Percentiles rank a stretch among this genome's conserved stretches.
Conservation (phyloP, 2,888 invertebrate genomes). For the Toxonevra muliebris region DNA sequence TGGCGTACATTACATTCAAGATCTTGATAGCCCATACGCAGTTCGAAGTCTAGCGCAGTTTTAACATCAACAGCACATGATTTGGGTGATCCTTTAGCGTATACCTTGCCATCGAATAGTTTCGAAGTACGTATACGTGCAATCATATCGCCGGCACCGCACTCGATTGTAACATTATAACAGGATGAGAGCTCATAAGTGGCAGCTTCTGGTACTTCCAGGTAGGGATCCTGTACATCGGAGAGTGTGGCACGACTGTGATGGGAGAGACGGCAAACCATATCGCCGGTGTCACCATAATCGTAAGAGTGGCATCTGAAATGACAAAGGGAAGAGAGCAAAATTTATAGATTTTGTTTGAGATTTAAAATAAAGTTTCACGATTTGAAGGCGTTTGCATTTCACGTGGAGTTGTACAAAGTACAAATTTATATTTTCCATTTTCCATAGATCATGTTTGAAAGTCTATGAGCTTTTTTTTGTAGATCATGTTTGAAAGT, state of each 20-base stretch:
- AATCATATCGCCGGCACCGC: constrained; percentile 90
- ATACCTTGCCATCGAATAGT: constrained; percentile 91
- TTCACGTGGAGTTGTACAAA: no score
- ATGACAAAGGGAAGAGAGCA: not conserved
- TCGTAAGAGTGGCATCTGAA: constrained; percentile 88
- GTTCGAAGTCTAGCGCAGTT: constrained; percentile 86
- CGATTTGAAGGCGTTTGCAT: no score
- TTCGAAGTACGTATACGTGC: constrained; percentile 90
- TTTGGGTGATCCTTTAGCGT: constrained; percentile 92
- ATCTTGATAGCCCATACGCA: constrained; percentile 91
- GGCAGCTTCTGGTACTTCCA: constrained; percentile 88
- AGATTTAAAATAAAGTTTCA: no score
- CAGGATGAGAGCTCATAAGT: constrained; percentile 92
- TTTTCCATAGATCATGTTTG: no score
- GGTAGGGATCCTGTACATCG: constrained; percentile 88
- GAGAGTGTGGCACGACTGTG: constrained; percentile 87
- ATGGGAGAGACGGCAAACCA: constrained; percentile 91
- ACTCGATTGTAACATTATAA: constrained; percentile 93
- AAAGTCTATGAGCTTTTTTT: no score
- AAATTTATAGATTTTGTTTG: no score
- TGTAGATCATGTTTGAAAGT: no score
- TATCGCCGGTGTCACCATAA: constrained; percentile 90
- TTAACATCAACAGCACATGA: constrained; percentile 89
- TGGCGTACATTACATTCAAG: constrained; percentile 91
- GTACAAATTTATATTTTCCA: no score